Conservation (phyloP, 1,140 invertebrate species). For the Frieseomelitta varia region DNA sequence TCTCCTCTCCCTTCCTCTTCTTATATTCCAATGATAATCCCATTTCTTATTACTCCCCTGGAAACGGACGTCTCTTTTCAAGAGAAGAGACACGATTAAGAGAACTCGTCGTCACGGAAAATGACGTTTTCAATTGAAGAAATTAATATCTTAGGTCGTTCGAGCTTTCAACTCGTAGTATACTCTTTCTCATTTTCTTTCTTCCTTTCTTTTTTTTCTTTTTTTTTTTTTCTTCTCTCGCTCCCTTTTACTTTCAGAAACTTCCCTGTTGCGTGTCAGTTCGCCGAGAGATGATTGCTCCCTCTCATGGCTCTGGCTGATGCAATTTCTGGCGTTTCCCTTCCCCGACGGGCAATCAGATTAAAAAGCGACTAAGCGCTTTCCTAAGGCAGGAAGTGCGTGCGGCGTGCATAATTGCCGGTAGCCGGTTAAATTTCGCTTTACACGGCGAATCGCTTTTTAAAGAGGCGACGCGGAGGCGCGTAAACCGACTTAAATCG, state of each 20-base stretch:
- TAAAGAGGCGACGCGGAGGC: conserved; percentile 36
- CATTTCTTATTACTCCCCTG: background rate
- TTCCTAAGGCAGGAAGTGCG: too few relatives aligned
- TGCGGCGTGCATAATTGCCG: background rate
- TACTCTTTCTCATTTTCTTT: background rate
- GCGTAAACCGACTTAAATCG: background rate
- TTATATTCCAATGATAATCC: background rate
- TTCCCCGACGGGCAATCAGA: background rate
- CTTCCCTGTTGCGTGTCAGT: too few relatives aligned
- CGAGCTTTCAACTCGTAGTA: too few relatives aligned
- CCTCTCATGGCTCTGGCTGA: background rate
- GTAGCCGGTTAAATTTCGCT: conserved; percentile 25
- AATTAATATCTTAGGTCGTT: conserved; percentile 13
- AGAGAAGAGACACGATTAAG: background rate
- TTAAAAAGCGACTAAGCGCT: conserved; percentile 10
- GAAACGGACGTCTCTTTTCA: background rate
- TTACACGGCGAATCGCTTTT: conserved; percentile 34
- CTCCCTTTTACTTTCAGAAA: background rate
- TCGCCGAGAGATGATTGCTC: background rate
- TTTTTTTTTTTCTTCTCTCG: too few relatives aligned
- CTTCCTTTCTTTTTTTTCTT: background rate
- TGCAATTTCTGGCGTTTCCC: background rate
- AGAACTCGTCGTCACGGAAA: background rate
- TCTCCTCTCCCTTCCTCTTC: background rate
- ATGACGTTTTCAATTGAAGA: conserved; percentile 5